These are phyloP conservation scores for Pterocles burchelli DNA, from an alignment of 2,113 vertebrate genomes.

Conservation along the genomic window DNA sequence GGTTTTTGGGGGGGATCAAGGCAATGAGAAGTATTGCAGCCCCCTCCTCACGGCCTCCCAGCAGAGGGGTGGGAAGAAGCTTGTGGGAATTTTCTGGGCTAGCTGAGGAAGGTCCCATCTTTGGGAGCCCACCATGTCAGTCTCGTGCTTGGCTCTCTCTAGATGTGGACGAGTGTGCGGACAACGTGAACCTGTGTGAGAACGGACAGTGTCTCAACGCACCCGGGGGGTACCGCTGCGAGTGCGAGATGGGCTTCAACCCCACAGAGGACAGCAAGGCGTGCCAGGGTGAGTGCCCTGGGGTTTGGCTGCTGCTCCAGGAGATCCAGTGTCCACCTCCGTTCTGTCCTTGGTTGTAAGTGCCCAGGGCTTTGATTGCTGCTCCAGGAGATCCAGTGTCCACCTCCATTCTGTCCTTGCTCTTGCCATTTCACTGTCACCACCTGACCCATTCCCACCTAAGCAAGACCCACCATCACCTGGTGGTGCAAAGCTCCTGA, in stretches of 20 bases:
- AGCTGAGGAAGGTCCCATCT: not conserved
- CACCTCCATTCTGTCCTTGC: not conserved
- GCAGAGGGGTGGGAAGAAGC: not conserved
- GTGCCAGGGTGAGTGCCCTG: slow-evolving; percentile 84
- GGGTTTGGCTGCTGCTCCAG: no score
- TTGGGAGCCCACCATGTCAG: rapidly evolving
- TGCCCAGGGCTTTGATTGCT: no score
- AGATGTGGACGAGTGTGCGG: slow-evolving; percentile 93
- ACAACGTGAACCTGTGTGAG: slow-evolving; percentile 90
- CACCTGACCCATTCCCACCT: no score
- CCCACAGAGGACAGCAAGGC: slow-evolving; percentile 88
- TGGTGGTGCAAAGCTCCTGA: not conserved
- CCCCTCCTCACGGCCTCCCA: not conserved
- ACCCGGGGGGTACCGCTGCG: slow-evolving; percentile 89
- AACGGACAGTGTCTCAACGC: slow-evolving; percentile 94
- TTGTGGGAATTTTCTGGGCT: not conserved
- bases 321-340: not conserved
- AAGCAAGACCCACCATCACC: not conserved
- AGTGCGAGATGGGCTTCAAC: slow-evolving; percentile 95
- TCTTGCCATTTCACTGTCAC: not conserved
- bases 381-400: not conserved
- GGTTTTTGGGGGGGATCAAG: not conserved
- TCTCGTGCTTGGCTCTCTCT: not conserved
- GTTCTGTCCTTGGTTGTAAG: slow-evolving; percentile 60
- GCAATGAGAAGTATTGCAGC: not conserved